Evolutionary conservation across 2,888 invertebrate genomes (phyloP), one percentile per base, ranked within the genome.

Genomic region (Brenthis daphne): DNA sequence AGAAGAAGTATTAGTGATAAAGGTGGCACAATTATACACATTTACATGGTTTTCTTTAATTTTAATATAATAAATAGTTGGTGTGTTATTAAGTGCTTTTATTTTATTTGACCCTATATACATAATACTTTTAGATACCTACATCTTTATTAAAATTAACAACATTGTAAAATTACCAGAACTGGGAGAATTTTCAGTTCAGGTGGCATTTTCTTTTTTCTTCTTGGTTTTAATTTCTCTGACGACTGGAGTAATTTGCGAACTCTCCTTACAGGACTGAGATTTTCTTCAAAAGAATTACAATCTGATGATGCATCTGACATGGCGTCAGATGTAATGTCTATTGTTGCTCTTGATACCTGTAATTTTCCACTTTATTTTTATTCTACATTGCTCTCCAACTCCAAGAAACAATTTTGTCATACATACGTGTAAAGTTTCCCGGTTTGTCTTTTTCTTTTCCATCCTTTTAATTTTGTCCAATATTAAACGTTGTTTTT

Each of bases 281-380:
- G 82, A 72, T 85, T 88, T 70, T 89, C 90, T 63, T 90, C 92
- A 54, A 81, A 84, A 3, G 93, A 90, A 77, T 94, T 94, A 66
- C 94, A 95, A 75, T 95, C 95, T 0, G 94, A 94, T 12, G 95
- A 94, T 63, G 87, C 90, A 78, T 95, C 95, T 3, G 95, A 94
- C 76, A 95, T 95, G 0, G 95, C 95, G 82, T 95, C 95, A 11
- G 95, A 95, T 57, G 95, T 95, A 72, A 94, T 79, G 77, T 94
- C 94, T 80, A 94, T 90, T 51, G 93, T 94, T 16, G 94, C 93
- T 82, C 93, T 90, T 73, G 93, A 94, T 72, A 94, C 93, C 94
- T 94, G 73, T 43, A 82, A 82, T 29, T 20, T 63, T 24, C 37
- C 11, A 43, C 37, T 43, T 43, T 11, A 43, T 43, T 43, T 8